These are phyloP conservation scores for Phrynocephalus forsythii DNA, from an alignment of 2,797 vertebrate genomes.

Conservation along the genomic window DNA sequence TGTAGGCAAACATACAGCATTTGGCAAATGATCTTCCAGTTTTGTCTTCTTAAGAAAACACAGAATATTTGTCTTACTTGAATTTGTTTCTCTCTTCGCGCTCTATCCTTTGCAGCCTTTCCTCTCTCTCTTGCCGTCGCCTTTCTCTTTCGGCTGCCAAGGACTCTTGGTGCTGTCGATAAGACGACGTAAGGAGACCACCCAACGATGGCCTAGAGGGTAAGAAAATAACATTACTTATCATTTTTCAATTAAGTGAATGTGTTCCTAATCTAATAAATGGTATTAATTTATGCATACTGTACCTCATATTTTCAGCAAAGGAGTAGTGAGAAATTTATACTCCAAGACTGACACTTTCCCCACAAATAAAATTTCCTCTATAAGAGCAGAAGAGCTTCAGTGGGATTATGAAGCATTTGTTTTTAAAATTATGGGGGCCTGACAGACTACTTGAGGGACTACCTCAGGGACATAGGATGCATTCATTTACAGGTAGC, in stretches of 20 bases:
- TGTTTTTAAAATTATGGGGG: neutral
- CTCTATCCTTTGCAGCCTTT: slow-evolving; percentile 93
- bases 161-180: slow-evolving; percentile 95
- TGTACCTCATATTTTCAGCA: neutral
- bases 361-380: neutral
- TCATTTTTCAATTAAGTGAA: slow-evolving; percentile 45
- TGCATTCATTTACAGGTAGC: too few species aligned
- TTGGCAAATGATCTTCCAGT: neutral
- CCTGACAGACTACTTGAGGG: too few species aligned
- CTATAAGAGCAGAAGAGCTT: neutral
- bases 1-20: neutral
- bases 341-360: neutral
- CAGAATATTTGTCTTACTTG: slow-evolving; percentile 82
- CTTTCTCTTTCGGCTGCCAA: slow-evolving; percentile 92
- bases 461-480: neutral
- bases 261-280: neutral
- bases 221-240: slow-evolving; percentile 43
- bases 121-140: slow-evolving; percentile 91
- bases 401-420: neutral
- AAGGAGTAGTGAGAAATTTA: neutral
- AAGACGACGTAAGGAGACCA: slow-evolving; percentile 91
- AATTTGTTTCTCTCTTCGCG: slow-evolving; percentile 94
- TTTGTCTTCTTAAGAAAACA: slow-evolving; percentile 25
- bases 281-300: slow-evolving; percentile 3
- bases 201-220: slow-evolving; percentile 82